These are phyloP conservation scores for Drosophila nr. perissopoda DNA, from an alignment of 2,888 invertebrate species.

Conservation along the genomic window DNA sequence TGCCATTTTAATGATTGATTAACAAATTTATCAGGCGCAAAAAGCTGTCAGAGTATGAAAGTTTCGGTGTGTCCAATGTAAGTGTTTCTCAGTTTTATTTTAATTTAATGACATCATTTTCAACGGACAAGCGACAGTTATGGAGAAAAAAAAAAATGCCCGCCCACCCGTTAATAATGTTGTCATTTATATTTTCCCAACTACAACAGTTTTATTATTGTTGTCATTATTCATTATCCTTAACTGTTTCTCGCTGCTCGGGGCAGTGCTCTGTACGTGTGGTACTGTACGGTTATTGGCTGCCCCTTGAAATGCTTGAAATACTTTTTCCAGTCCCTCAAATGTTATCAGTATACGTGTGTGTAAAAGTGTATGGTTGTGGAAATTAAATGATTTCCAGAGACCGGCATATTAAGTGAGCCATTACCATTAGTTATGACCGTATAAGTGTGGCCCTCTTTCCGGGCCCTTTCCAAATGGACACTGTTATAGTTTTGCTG, in stretches of 20 bases:
- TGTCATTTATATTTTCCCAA: slow-evolving; percentile 63
- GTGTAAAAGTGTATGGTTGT: slow-evolving; percentile 30
- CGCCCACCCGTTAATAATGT: slow-evolving; percentile 62
- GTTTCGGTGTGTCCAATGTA: slow-evolving; percentile 11
- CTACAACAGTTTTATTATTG: slow-evolving; percentile 53
- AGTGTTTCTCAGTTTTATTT: slow-evolving; percentile 38
- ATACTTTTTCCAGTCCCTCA: slow-evolving; percentile 39
- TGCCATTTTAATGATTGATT: slow-evolving; percentile 14
- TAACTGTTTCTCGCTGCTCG: slow-evolving; percentile 38
- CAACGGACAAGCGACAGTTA: slow-evolving; percentile 52
- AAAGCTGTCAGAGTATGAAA: slow-evolving; percentile 12
- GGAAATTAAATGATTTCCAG: slow-evolving; percentile 52
- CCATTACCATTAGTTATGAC: slow-evolving; percentile 68
- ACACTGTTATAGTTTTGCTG: slow-evolving; percentile 33
- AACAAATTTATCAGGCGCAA: slow-evolving; percentile 2
- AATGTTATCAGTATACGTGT: slow-evolving; percentile 18
- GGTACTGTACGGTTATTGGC: slow-evolving; percentile 26
- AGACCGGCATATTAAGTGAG: slow-evolving; percentile 58
- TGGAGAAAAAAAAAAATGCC: slow-evolving; percentile 22
- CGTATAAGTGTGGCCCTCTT: slow-evolving; percentile 33
- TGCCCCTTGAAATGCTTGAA: slow-evolving; percentile 37
- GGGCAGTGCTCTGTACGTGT: slow-evolving; percentile 7
- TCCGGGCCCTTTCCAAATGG: slow-evolving; percentile 11
- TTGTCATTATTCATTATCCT: slow-evolving; percentile 66
- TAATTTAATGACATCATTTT: slow-evolving; percentile 64